A percentile compares a stretch with the other conserved stretches of the same genome.
phyloP scores from a whole-genome alignment of 2,888 invertebrate genomes.

The Hyposoter dolosus region DNA sequence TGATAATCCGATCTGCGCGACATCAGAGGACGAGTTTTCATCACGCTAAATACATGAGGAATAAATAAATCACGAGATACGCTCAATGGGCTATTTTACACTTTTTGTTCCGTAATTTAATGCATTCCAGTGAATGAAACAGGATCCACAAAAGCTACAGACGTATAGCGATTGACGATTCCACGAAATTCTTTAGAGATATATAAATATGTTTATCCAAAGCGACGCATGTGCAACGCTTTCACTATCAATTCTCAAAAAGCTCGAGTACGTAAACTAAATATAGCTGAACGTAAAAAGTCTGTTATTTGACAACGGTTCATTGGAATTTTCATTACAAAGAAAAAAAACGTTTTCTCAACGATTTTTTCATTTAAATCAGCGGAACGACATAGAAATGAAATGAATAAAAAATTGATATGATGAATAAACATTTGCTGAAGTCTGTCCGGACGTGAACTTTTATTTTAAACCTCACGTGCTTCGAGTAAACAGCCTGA shows the following conservation, averaged over 20 bases:
- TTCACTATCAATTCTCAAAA: slow-evolving; percentile 20
- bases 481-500: background rate
- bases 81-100: slow-evolving; percentile 1
- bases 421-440: background rate
- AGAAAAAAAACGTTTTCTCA: background rate
- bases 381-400: background rate
- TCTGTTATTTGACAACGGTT: background rate
- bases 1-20: slow-evolving; percentile 34
- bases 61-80: slow-evolving; percentile 33
- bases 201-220: background rate
- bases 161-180: background rate
- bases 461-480: no score
- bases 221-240: background rate
- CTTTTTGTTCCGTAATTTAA: slow-evolving; percentile 36
- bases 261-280: background rate
- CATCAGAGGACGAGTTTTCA: background rate
- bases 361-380: background rate
- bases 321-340: background rate
- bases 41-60: slow-evolving; percentile 13
- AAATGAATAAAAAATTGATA: background rate
- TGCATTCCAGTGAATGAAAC: slow-evolving; percentile 22
- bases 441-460: background rate
- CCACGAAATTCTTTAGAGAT: background rate
- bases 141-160: slow-evolving; percentile 27
- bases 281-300: background rate